Evolutionary conservation across 2,888 invertebrate species (phyloP).

Genomic region (Atethmia centrago): DNA sequence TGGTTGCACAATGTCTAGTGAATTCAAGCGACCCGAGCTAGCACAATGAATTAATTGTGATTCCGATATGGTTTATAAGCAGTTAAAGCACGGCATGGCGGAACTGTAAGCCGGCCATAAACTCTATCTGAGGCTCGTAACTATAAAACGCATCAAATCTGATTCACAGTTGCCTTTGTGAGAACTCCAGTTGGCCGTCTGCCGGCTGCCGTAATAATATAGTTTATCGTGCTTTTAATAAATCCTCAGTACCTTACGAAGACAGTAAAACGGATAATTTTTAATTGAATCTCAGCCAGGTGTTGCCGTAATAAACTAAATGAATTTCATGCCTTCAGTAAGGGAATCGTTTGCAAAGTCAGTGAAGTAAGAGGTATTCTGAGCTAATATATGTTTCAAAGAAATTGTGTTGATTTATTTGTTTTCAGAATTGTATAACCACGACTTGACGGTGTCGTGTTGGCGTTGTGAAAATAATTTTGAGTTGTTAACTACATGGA

Average conservation of each 20-base stretch:
- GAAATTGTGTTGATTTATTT: conserved; percentile 60
- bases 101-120: conserved; percentile 78
- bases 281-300: conserved; percentile 85
- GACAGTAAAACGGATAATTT: conserved; percentile 80
- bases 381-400: conserved; percentile 49
- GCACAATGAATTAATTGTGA: conserved; percentile 68
- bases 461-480: conserved; percentile 52
- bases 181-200: conserved; percentile 77
- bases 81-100: conserved; percentile 68
- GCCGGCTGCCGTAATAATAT: conserved; percentile 78
- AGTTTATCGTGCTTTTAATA: conserved; percentile 84
- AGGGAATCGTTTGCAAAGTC: conserved; percentile 62
- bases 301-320: conserved; percentile 79
- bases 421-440: conserved; percentile 65
- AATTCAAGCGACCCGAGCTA: conserved; percentile 35
- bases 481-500: conserved; percentile 54
- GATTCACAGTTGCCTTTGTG: conserved; percentile 83
- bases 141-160: conserved; percentile 85
- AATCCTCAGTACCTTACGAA: conserved; percentile 75
- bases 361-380: conserved; percentile 59
- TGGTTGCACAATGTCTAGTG: conserved; percentile 45
- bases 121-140: conserved; percentile 80
- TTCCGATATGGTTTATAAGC: conserved; percentile 72
- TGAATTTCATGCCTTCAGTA: conserved; percentile 74
- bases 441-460: conserved; percentile 56